phyloP scores from a whole-genome alignment of 2,797 vertebrate species.

The Selene dorsalis region DNA sequence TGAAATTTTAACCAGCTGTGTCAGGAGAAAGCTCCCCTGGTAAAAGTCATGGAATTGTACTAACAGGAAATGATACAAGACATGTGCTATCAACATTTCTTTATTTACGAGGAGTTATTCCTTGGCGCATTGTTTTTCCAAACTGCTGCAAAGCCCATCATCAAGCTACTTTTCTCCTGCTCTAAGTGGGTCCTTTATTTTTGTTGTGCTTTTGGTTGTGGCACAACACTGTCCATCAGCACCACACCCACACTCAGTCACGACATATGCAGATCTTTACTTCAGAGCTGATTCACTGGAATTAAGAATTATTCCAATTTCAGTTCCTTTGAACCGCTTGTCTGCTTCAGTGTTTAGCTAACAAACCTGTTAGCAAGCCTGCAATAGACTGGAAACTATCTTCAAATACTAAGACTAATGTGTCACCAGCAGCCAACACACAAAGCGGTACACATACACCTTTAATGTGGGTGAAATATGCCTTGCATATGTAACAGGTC shows the following conservation, averaged over 20 bases:
- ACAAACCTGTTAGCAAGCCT: constrained; percentile 6
- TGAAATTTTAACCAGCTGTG: constrained; percentile 37
- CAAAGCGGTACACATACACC: neutral
- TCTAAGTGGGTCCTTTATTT: neutral
- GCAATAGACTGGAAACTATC: neutral
- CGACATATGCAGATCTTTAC: too few species aligned
- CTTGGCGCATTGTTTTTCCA: neutral
- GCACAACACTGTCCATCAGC: constrained; percentile 15
- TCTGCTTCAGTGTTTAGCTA: constrained; percentile 11
- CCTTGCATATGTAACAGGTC: neutral
- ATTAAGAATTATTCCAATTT: constrained; percentile 4
- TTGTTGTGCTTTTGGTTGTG: constrained; percentile 13
- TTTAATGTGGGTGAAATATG: neutral
- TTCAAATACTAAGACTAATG: neutral
- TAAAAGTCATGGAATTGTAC: neutral
- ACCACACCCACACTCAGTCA: neutral
- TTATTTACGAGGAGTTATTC: neutral
- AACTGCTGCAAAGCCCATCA: constrained; percentile 21
- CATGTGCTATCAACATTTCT: neutral
- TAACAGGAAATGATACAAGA: constrained; percentile 15
- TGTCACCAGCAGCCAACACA: neutral
- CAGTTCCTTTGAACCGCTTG: constrained; percentile 5
- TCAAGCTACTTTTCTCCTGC: constrained; percentile 1
- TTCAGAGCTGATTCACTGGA: neutral
- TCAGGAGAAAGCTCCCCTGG: constrained; percentile 9